Evolutionary conservation across 2,888 invertebrate species (phyloP).

Genomic region (Listrodromus nycthemerus): DNA sequence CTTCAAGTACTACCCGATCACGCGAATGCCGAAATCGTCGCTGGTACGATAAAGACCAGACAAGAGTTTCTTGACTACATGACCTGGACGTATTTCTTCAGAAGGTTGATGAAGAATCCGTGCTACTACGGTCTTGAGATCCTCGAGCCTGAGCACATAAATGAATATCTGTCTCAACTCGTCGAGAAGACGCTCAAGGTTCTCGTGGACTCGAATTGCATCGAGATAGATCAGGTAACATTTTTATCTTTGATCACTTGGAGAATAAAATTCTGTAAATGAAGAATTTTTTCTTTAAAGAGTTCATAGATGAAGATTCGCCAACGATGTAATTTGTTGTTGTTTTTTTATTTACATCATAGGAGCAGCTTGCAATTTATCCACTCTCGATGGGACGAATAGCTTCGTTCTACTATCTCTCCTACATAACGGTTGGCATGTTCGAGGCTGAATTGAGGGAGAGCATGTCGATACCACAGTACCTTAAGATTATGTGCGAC

Average conservation of each 20-base stretch:
- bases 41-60: slow-evolving; percentile 96
- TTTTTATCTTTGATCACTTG: slow-evolving; percentile 24
- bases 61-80: slow-evolving; percentile 98
- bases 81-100: slow-evolving; percentile 99
- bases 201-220: slow-evolving; percentile 91
- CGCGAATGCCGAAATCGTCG: slow-evolving; percentile 98
- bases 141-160: slow-evolving; percentile 89
- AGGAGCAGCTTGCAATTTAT: slow-evolving; percentile 77
- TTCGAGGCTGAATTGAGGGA: slow-evolving; percentile 90
- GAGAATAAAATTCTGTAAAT: no score
- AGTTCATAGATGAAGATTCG: no score
- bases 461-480: slow-evolving; percentile 88
- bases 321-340: no score
- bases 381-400: slow-evolving; percentile 92
- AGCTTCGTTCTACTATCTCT: slow-evolving; percentile 98
- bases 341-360: slow-evolving; percentile 12
- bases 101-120: slow-evolving; percentile 96
- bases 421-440: slow-evolving; percentile 95
- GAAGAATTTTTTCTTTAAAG: no score
- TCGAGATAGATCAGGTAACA: slow-evolving; percentile 90
- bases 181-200: slow-evolving; percentile 92
- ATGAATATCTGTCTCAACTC: slow-evolving; percentile 91
- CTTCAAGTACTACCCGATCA: slow-evolving; percentile 97
- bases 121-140: slow-evolving; percentile 94
- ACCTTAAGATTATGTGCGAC: slow-evolving; percentile 92